A percentile compares a stretch with the other conserved stretches of the same genome.
These are phyloP conservation scores for Corvus hawaiiensis DNA, from an alignment of 2,113 vertebrate genomes.

Conservation along the genomic window DNA sequence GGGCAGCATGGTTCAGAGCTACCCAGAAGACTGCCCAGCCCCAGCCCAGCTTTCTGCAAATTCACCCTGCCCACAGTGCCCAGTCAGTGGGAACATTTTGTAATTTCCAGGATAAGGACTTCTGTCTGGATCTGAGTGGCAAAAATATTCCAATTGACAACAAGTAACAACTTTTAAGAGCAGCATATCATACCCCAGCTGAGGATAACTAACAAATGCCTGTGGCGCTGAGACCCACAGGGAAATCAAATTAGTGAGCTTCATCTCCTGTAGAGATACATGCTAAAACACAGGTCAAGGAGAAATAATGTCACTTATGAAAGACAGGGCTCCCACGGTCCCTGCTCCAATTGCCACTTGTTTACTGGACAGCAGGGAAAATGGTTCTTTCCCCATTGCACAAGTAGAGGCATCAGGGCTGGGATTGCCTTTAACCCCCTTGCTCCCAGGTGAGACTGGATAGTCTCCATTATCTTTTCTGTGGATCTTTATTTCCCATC, in stretches of 20 bases:
- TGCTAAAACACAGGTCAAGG: neutral
- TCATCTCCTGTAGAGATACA: neutral
- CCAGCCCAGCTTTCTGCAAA: neutral
- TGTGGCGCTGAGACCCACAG: neutral
- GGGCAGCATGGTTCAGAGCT: accelerated
- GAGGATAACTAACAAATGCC: neutral
- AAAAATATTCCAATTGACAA: neutral
- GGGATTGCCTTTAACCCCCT: neutral
- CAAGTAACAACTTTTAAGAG: neutral
- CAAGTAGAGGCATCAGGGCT: neutral
- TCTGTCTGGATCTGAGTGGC: neutral
- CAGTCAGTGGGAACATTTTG: neutral
- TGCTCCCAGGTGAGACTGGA: neutral
- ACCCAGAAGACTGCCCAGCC: neutral
- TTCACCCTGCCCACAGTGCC: neutral
- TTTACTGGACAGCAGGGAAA: neutral
- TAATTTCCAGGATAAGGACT: neutral
- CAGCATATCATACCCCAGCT: neutral
- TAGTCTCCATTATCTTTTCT: neutral
- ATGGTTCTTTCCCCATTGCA: neutral
- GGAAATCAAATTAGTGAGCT: neutral
- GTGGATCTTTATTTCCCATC: accelerated
- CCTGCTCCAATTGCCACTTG: neutral
- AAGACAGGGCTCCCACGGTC: neutral
- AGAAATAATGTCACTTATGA: neutral